These are phyloP conservation scores for Plodia interpunctella DNA, from an alignment of 1,140 invertebrate genomes.

Conservation along the genomic window DNA sequence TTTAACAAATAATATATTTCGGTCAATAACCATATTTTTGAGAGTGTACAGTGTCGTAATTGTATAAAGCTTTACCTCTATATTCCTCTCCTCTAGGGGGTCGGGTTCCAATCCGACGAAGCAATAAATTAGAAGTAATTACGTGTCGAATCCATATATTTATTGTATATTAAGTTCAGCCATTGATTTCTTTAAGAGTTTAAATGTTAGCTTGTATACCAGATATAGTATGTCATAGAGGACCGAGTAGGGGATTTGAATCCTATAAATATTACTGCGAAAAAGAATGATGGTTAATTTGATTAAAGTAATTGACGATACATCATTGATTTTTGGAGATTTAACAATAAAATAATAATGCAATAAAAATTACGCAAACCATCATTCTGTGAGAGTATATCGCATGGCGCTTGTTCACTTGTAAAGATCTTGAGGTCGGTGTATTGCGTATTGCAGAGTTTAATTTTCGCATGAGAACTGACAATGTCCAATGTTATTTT, in stretches of 20 bases:
- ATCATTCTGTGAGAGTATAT: too few relatives aligned
- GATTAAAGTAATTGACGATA: background rate
- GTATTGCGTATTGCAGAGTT: too few relatives aligned
- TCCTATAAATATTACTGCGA: background rate
- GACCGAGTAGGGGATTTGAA: slow-evolving; percentile 21
- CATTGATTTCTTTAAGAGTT: slow-evolving; percentile 33
- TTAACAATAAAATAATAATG: too few relatives aligned
- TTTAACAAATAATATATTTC: background rate
- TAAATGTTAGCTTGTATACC: slow-evolving; percentile 37
- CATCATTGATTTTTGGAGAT: background rate
- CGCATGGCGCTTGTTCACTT: too few relatives aligned
- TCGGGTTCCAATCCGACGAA: slow-evolving; percentile 42
- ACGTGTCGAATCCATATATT: too few relatives aligned
- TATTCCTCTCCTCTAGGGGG: slow-evolving; percentile 13
- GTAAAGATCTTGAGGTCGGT: too few relatives aligned
- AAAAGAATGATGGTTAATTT: background rate
- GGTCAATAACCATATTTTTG: too few relatives aligned
- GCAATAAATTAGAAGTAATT: slow-evolving; percentile 42
- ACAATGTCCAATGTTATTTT: too few relatives aligned
- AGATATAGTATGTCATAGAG: slow-evolving; percentile 23
- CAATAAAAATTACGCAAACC: background rate
- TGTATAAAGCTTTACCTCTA: background rate
- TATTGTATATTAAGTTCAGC: too few relatives aligned
- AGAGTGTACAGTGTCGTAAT: background rate
- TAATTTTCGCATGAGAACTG: too few relatives aligned